Conservation (phyloP, 2,797 vertebrate species). For the Parauchenoglanis punctatus region DNA sequence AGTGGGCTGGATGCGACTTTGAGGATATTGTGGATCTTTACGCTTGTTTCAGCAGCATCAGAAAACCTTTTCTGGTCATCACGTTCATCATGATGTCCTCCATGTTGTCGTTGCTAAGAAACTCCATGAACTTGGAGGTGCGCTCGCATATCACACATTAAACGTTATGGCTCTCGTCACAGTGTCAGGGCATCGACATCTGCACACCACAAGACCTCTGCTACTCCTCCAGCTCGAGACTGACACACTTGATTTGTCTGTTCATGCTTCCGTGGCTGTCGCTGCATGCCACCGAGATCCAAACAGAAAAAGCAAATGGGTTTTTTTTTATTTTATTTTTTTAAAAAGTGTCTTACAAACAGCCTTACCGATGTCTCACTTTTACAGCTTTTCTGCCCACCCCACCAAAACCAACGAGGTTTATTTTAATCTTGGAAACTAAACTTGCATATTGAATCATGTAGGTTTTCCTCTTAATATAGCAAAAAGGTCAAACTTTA, state of each 20-base stretch:
- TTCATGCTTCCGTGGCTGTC: constrained; percentile 37
- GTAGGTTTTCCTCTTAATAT: not conserved
- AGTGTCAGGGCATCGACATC: constrained; percentile 53
- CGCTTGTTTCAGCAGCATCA: not conserved
- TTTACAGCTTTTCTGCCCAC: not conserved
- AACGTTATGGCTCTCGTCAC: constrained; percentile 50
- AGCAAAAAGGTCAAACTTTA: not conserved
- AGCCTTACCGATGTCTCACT: constrained; percentile 12
- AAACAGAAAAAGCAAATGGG: not conserved
- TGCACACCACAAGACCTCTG: constrained; percentile 41
- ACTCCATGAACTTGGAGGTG: constrained; percentile 47
- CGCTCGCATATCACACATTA: constrained; percentile 45
- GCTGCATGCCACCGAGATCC: constrained; percentile 30
- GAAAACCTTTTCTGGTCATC: constrained; percentile 27
- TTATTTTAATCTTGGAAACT: not conserved
- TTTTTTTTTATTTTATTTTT: constrained; percentile 4
- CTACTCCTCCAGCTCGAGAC: constrained; percentile 38
- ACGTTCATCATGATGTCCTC: constrained; percentile 9
- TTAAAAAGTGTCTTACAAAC: not conserved
- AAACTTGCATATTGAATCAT: not conserved
- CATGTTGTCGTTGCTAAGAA: constrained; percentile 59
- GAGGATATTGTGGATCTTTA: constrained; percentile 3
- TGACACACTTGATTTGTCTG: constrained; percentile 38
- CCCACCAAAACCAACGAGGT: not conserved
- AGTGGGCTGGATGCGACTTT: not conserved